A percentile compares a stretch with the other conserved stretches of the same genome.
phyloP scores from a whole-genome alignment of 2,888 invertebrate species.

The Epinotia brunnichana region DNA sequence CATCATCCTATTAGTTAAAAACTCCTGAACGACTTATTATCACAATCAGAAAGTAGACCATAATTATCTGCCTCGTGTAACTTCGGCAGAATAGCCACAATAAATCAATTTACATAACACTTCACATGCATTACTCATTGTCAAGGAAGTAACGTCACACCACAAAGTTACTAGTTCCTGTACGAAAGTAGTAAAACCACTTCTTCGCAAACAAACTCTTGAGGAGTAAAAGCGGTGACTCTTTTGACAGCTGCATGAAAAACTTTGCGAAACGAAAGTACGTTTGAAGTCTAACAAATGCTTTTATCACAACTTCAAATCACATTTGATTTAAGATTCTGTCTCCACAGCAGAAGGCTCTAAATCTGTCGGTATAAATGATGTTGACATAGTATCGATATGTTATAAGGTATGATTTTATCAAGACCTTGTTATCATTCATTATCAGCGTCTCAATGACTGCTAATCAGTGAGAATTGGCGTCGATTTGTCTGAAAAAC shows the following conservation, averaged over 20 bases:
- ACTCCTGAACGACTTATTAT: not conserved
- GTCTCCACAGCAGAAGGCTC: not conserved
- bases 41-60: conserved; percentile 5
- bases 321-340: conserved; percentile 2
- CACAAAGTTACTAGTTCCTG: not conserved
- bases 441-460: conserved; percentile 35
- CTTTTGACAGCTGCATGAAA: not conserved
- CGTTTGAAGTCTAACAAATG: conserved; percentile 6
- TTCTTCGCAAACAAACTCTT: not conserved
- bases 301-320: conserved; percentile 9
- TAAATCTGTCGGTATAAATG: not conserved
- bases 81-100: not conserved
- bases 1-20: not conserved
- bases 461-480: conserved; percentile 33
- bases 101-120: conserved; percentile 14
- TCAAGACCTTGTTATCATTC: conserved; percentile 29
- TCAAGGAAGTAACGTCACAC: conserved; percentile 11
- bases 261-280: conserved; percentile 5
- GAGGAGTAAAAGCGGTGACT: not conserved
- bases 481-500: conserved; percentile 37
- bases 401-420: conserved; percentile 34
- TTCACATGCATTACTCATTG: conserved; percentile 8
- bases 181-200: not conserved
- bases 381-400: conserved; percentile 14
- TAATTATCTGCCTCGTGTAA: conserved; percentile 11